Conservation (phyloP, 1,140 invertebrate genomes). For the Drosophila ohnishii region DNA sequence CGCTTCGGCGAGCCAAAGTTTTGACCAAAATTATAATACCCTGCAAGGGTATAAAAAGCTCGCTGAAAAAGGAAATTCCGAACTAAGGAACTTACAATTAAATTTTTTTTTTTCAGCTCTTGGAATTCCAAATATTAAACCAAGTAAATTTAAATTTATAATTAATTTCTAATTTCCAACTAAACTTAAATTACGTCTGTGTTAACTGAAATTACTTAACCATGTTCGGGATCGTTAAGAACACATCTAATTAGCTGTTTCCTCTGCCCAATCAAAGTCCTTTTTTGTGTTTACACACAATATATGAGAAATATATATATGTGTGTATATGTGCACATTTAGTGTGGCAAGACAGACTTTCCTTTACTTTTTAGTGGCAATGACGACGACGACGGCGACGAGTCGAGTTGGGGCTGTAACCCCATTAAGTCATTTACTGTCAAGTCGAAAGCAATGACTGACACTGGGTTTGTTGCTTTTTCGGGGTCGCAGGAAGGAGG, state of each 20-base stretch:
- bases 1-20: too few relatives aligned
- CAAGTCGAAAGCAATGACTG: conserved; percentile 28
- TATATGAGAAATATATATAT: background rate
- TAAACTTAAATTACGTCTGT: background rate
- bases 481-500: background rate
- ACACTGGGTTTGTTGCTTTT: conserved; percentile 15
- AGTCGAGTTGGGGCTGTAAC: conserved; percentile 18
- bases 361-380: background rate
- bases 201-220: background rate
- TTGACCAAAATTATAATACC: too few relatives aligned
- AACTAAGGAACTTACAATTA: too few relatives aligned
- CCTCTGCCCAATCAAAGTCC: background rate
- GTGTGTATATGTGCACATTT: background rate
- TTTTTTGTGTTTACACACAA: conserved; percentile 12
- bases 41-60: too few relatives aligned
- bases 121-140: too few relatives aligned
- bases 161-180: background rate
- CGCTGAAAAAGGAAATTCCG: too few relatives aligned
- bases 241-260: conserved; percentile 10
- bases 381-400: background rate
- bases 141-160: too few relatives aligned
- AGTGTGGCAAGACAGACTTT: conserved; percentile 2
- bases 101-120: too few relatives aligned
- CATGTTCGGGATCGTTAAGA: background rate
- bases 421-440: conserved; percentile 35